Evolutionary conservation across 2,113 vertebrate species (phyloP).

Genomic region (Arvicanthis niloticus): DNA sequence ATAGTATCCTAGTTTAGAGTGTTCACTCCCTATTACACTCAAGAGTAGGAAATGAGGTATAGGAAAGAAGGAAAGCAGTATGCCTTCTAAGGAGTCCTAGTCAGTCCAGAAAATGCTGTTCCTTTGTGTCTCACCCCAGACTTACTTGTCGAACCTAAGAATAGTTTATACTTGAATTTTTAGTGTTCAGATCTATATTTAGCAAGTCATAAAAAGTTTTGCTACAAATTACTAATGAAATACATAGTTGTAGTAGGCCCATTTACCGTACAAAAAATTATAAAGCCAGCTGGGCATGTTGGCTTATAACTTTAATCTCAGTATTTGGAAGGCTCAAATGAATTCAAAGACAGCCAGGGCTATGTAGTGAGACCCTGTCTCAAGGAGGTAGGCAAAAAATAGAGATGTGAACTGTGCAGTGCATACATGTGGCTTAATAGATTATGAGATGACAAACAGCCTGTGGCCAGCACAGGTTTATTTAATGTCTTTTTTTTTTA

Average conservation of each 20-base stretch:
- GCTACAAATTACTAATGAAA: not conserved
- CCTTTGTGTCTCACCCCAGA: no score
- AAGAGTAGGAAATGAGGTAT: not conserved
- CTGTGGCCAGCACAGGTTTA: not conserved
- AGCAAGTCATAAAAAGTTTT: not conserved
- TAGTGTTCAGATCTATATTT: not conserved
- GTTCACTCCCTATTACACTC: not conserved
- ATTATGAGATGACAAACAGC: no score
- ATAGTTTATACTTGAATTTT: not conserved
- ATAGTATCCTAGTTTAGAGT: not conserved
- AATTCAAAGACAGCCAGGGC: not conserved
- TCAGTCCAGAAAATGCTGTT: not conserved
- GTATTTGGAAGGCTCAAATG: not conserved
- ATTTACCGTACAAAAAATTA: not conserved
- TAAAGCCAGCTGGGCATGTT: not conserved
- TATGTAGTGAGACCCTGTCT: not conserved
- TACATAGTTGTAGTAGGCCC: not conserved
- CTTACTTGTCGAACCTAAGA: no score
- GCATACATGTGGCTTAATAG: not conserved
- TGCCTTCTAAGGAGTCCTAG: no score
- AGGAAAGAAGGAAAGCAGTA: no score
- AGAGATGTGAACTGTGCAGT: not conserved
- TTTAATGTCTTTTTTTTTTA: not conserved
- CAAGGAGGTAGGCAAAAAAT: not conserved
- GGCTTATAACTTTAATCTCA: not conserved